Percentiles rank a stretch among this genome's conserved stretches.
phyloP scores from a whole-genome alignment of 2,888 invertebrate genomes.

The Drosophila cognata region DNA sequence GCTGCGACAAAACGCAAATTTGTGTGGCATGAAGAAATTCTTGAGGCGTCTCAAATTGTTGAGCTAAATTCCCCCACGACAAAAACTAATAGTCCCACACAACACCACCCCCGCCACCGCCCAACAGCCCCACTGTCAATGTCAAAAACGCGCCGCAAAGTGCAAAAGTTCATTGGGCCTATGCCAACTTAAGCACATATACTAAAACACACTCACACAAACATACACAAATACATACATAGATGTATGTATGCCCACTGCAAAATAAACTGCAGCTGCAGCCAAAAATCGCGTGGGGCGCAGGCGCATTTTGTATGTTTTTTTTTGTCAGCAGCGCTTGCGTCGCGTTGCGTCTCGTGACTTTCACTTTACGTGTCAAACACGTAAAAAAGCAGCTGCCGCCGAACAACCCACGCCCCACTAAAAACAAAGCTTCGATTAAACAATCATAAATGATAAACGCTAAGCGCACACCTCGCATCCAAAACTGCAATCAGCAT shows the following conservation, averaged over 20 bases:
- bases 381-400: conserved; percentile 50
- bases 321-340: conserved; percentile 51
- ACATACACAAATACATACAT: neutral
- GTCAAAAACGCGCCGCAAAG: conserved; percentile 52
- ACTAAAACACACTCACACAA: neutral
- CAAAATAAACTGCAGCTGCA: conserved; percentile 28
- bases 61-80: conserved; percentile 35
- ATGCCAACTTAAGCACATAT: conserved; percentile 26
- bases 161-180: conserved; percentile 63
- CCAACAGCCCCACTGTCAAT: conserved; percentile 47
- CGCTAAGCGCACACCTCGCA: conserved; percentile 22
- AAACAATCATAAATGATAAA: conserved; percentile 44
- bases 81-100: neutral
- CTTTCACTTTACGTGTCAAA: conserved; percentile 73
- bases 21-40: conserved; percentile 58
- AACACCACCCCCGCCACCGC: neutral
- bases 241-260: neutral
- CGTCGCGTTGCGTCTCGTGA: conserved; percentile 30
- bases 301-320: conserved; percentile 14
- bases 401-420: conserved; percentile 66
- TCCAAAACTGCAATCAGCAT: conserved; percentile 12
- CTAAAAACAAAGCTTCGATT: conserved; percentile 19
- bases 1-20: conserved; percentile 51
- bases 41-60: conserved; percentile 40
- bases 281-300: conserved; percentile 38